phyloP scores from a whole-genome alignment of 2,113 vertebrate species.

The Rana temporaria region DNA sequence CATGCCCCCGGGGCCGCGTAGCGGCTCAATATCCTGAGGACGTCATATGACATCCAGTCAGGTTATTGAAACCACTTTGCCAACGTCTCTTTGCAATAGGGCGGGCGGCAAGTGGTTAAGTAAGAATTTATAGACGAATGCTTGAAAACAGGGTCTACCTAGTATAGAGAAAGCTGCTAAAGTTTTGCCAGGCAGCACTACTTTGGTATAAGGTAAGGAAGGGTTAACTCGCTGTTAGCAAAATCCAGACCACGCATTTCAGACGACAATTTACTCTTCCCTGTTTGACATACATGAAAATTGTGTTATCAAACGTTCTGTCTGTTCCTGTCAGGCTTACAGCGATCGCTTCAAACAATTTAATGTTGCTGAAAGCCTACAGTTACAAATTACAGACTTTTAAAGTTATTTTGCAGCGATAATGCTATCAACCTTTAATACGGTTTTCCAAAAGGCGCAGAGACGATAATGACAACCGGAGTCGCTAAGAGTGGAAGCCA shows the following conservation, averaged over 20 bases:
- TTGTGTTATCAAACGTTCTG: conserved; percentile 54
- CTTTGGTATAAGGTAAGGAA: background rate
- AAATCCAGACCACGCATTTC: background rate
- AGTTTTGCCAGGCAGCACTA: no score
- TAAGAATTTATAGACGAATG: background rate
- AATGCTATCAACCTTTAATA: conserved; percentile 76
- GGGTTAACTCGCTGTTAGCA: conserved; percentile 15
- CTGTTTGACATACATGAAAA: conserved; percentile 51
- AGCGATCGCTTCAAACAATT: conserved; percentile 73
- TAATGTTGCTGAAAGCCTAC: conserved; percentile 80
- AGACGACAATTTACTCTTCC: conserved; percentile 35
- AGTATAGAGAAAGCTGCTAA: no score
- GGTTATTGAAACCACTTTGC: no score
- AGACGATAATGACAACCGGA: conserved; percentile 71
- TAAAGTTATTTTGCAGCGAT: conserved; percentile 79
- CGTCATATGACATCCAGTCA: no score
- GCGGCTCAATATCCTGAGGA: no score
- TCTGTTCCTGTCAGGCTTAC: conserved; percentile 70
- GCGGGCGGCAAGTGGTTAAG: no score
- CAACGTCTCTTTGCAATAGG: no score
- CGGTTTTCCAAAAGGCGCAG: conserved; percentile 69
- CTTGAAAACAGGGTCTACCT: no score
- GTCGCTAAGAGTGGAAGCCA: conserved; percentile 58
- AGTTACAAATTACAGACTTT: conserved; percentile 78
- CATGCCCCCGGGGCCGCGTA: no score